Evolutionary conservation across 2,113 vertebrate genomes (phyloP).

Genomic region (Callaeas wilsoni): DNA sequence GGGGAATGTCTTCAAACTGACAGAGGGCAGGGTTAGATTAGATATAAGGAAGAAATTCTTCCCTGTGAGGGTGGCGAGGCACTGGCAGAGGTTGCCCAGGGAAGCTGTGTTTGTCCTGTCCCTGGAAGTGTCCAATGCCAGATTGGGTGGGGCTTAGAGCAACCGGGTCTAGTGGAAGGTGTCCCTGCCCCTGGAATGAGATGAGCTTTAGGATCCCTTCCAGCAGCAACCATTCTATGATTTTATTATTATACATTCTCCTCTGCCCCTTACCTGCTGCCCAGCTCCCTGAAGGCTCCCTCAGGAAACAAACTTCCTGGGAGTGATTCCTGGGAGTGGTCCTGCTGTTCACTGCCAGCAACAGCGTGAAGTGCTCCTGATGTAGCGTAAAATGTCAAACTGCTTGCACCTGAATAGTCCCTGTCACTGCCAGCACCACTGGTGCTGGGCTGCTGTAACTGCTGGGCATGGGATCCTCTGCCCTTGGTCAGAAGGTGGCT

Average conservation of each 20-base stretch:
- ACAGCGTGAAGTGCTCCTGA: not conserved
- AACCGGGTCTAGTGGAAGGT: not conserved
- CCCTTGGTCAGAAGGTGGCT: fast-evolving
- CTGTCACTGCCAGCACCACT: not conserved
- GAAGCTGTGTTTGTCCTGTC: not conserved
- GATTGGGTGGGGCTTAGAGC: not conserved
- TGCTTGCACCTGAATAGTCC: not conserved
- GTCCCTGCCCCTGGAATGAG: not conserved
- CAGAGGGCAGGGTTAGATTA: not conserved
- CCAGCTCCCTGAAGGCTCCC: not conserved
- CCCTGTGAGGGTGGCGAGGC: not conserved
- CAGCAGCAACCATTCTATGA: not conserved
- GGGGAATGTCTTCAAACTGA: not conserved
- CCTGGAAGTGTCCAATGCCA: not conserved
- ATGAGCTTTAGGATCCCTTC: not conserved
- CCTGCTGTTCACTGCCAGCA: not conserved
- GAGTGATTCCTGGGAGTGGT: not conserved
- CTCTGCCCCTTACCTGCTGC: not conserved
- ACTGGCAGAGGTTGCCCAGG: not conserved
- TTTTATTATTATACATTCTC: not conserved
- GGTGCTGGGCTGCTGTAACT: fast-evolving
- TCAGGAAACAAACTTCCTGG: not conserved
- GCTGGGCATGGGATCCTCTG: not conserved
- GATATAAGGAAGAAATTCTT: not conserved
- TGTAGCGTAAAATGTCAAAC: not conserved